These are phyloP conservation scores for Bombycilla garrulus DNA, from an alignment of 2,113 vertebrate genomes.

Conservation along the genomic window DNA sequence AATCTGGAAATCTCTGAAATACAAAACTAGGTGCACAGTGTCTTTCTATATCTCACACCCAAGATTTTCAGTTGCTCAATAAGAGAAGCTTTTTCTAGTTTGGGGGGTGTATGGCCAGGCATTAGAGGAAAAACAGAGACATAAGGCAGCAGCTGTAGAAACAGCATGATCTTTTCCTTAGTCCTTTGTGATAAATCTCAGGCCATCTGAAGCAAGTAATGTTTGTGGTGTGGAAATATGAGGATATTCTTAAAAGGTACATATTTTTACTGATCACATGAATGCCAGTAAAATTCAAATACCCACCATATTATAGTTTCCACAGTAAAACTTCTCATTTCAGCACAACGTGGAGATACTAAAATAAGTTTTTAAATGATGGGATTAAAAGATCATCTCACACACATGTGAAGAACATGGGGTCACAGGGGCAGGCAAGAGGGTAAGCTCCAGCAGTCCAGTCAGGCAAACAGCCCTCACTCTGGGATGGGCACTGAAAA, in stretches of 20 bases:
- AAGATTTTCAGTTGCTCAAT: background rate
- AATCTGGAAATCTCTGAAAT: background rate
- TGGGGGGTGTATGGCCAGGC: background rate
- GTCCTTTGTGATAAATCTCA: conserved; percentile 21
- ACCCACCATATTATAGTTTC: background rate
- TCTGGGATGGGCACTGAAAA: background rate
- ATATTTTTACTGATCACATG: background rate
- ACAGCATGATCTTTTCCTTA: conserved; percentile 25
- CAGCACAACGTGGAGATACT: background rate
- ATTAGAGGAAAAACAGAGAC: background rate
- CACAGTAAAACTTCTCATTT: background rate
- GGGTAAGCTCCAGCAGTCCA: background rate
- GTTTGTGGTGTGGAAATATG: background rate
- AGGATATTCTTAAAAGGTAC: background rate
- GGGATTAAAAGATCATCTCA: background rate
- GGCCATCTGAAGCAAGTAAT: background rate
- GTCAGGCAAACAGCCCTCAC: background rate
- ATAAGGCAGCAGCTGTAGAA: conserved; percentile 43
- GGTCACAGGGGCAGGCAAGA: background rate
- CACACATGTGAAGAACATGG: fast-evolving
- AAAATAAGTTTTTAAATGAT: background rate
- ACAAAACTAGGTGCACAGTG: background rate
- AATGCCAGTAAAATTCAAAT: background rate
- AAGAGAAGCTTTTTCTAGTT: background rate
- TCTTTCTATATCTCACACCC: background rate